A percentile compares a stretch with the other conserved stretches of the same genome.
Evolutionary conservation across 1,140 invertebrate genomes (phyloP).

Genomic region (Tetramorium parvispinum): DNA sequence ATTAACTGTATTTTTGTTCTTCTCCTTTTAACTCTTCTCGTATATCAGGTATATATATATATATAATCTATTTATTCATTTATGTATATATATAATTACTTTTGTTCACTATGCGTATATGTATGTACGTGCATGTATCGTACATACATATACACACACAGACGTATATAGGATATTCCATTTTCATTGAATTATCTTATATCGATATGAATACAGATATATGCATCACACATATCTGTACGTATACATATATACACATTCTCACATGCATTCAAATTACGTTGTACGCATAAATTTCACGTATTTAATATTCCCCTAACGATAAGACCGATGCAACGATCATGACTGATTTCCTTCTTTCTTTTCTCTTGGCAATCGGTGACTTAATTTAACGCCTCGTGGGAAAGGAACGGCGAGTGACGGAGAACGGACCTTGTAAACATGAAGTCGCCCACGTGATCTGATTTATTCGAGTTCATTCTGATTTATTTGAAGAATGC

Average conservation of each 20-base stretch:
- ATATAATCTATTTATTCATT: conserved; percentile 33
- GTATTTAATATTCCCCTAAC: conserved; percentile 29
- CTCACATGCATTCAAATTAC: conserved; percentile 14
- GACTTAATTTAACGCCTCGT: conserved; percentile 20
- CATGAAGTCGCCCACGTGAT: background rate
- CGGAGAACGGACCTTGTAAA: background rate
- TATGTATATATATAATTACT: conserved; percentile 41
- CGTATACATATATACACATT: conserved; percentile 22
- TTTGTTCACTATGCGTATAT: conserved; percentile 53
- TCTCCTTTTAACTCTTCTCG: conserved; percentile 29
- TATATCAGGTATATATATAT: conserved; percentile 66
- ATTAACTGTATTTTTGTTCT: conserved; percentile 71
- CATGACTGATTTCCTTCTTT: conserved; percentile 17
- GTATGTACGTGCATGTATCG: conserved; percentile 15
- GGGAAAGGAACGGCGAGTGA: conserved; percentile 27
- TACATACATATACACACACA: background rate
- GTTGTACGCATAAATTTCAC: conserved; percentile 39
- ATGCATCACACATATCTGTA: conserved; percentile 21
- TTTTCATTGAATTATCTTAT: conserved; percentile 4
- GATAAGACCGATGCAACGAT: conserved; percentile 32
- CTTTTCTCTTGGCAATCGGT: background rate
- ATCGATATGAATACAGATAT: conserved; percentile 12
- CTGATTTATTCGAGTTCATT: conserved; percentile 10
- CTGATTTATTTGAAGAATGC: background rate
- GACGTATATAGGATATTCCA: conserved; percentile 13